These are phyloP conservation scores for Schizopygopsis malacanthus DNA, from an alignment of 2,797 vertebrate species.

Conservation along the genomic window DNA sequence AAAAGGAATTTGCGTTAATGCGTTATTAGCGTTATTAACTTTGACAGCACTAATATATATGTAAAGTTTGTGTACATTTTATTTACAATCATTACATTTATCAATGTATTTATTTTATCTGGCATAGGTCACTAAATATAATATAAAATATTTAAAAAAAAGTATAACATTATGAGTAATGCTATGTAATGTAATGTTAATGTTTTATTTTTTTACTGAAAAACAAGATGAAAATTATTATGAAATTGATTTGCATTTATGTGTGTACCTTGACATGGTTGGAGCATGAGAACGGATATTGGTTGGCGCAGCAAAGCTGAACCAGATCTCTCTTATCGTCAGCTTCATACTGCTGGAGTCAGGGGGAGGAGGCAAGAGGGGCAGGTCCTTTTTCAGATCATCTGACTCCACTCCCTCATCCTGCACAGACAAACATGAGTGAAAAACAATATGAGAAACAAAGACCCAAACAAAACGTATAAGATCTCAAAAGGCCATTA, in stretches of 20 bases:
- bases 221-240: too few relatives aligned
- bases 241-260: background rate
- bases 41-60: too few relatives aligned
- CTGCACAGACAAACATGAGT: conserved; percentile 68
- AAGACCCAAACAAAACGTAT: background rate
- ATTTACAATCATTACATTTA: background rate
- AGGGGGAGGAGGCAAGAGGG: conserved; percentile 94
- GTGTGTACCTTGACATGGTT: conserved; percentile 86
- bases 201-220: too few relatives aligned
- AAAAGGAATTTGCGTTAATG: too few relatives aligned
- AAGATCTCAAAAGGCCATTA: background rate
- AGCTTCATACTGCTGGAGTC: conserved; percentile 99
- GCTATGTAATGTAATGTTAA: too few relatives aligned
- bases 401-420: conserved; percentile 99
- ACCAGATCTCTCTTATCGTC: conserved; percentile 98
- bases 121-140: too few relatives aligned
- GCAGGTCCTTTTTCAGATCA: conserved; percentile 96
- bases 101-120: background rate
- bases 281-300: conserved; percentile 90
- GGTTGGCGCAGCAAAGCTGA: conserved; percentile 98
- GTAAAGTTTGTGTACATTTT: background rate
- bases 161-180: too few relatives aligned
- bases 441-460: background rate
- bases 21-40: too few relatives aligned
- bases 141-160: too few relatives aligned